phyloP scores from a whole-genome alignment of 2,888 invertebrate genomes.

The Synanthedon andrenaeformis region DNA sequence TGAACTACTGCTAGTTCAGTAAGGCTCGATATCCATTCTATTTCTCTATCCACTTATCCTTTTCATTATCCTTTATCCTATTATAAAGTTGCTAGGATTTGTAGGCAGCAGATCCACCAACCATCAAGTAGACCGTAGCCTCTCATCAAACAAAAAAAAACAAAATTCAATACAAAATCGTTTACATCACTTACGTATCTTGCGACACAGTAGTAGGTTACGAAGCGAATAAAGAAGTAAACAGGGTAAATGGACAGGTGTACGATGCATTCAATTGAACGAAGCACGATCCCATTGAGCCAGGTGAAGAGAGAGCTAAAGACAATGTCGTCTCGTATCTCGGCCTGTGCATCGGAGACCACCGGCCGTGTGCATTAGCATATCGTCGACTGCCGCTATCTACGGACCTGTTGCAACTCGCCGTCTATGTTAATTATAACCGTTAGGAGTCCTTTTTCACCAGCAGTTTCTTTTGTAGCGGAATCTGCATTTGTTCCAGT shows the following conservation, averaged over 20 bases:
- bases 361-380: constrained; percentile 47
- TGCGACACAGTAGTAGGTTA: no score
- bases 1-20: no score
- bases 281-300: background rate
- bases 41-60: no score
- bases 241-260: background rate
- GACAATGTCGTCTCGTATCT: constrained; percentile 9
- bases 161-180: no score
- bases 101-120: no score
- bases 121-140: no score
- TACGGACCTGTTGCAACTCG: constrained; percentile 29
- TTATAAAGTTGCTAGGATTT: no score
- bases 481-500: background rate
- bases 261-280: background rate
- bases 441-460: constrained; percentile 31
- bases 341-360: constrained; percentile 34
- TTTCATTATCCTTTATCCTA: no score
- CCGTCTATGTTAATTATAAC: constrained; percentile 41
- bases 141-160: no score
- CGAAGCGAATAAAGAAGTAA: background rate
- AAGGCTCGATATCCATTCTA: no score
- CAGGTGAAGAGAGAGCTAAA: background rate
- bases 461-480: constrained; percentile 16
- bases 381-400: constrained; percentile 21
- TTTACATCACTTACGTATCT: no score